phyloP scores from a whole-genome alignment of 2,888 invertebrate genomes.

The Peribatodes rhomboidaria region DNA sequence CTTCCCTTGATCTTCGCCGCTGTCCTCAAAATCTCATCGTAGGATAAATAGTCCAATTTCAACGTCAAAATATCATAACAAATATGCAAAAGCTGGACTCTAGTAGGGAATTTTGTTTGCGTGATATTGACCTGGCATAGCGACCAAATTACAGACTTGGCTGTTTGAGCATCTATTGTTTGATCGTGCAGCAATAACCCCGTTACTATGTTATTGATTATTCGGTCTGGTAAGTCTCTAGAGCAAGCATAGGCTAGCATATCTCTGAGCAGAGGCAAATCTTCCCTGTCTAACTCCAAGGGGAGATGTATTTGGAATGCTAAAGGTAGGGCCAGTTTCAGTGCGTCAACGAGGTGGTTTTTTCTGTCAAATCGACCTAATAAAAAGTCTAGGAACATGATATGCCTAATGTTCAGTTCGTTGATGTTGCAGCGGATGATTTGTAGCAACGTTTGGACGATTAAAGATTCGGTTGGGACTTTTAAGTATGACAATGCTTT shows the following conservation, averaged over 20 bases:
- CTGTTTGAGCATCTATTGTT: constrained; percentile 72
- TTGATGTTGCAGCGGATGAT: constrained; percentile 88
- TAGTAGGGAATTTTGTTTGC: constrained; percentile 68
- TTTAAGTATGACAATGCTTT: constrained; percentile 87
- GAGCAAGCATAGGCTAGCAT: constrained; percentile 84
- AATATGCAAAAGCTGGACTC: constrained; percentile 82
- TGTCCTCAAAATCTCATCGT: constrained; percentile 81
- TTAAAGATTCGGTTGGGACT: constrained; percentile 85
- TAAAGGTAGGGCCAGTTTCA: constrained; percentile 88
- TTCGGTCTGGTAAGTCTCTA: constrained; percentile 80
- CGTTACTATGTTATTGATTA: constrained; percentile 83
- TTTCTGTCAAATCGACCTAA: constrained; percentile 79
- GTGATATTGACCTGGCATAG: constrained; percentile 81
- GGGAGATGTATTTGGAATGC: constrained; percentile 89
- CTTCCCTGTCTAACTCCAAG: constrained; percentile 85
- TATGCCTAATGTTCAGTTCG: constrained; percentile 85
- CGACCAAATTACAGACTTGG: constrained; percentile 86
- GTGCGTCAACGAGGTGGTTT: constrained; percentile 87
- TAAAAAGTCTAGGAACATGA: constrained; percentile 88
- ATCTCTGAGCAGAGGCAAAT: constrained; percentile 81
- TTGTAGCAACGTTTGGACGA: constrained; percentile 88
- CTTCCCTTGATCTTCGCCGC: constrained; percentile 79
- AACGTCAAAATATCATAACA: constrained; percentile 81
- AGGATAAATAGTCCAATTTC: constrained; percentile 72
- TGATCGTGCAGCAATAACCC: constrained; percentile 78